Evolutionary conservation across 2,113 vertebrate species (phyloP).

Genomic region (Argyrosomus japonicus): DNA sequence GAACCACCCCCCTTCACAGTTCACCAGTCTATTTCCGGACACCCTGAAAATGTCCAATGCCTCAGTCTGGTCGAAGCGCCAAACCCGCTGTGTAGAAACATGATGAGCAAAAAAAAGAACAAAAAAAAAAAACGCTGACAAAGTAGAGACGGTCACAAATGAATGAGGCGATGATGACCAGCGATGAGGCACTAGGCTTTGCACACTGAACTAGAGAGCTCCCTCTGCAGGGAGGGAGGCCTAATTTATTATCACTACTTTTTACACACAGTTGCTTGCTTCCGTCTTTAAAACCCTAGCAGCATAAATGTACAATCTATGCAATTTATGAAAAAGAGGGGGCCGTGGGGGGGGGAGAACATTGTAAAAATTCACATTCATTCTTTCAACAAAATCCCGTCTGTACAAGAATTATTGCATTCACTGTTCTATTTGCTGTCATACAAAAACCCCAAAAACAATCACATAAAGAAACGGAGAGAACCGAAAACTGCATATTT

Average conservation of each 20-base stretch:
- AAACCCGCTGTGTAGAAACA: not conserved
- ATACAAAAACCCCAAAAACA: slow-evolving; percentile 59
- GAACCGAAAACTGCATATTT: slow-evolving; percentile 70
- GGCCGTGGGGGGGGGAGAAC: not conserved
- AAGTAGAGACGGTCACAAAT: slow-evolving; percentile 25
- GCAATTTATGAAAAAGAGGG: slow-evolving; percentile 48
- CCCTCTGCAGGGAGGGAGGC: slow-evolving; percentile 67
- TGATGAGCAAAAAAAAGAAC: not conserved
- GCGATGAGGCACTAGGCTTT: slow-evolving; percentile 74
- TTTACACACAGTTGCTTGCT: slow-evolving; percentile 62
- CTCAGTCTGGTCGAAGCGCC: slow-evolving; percentile 26
- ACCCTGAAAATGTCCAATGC: slow-evolving; percentile 18
- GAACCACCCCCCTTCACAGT: slow-evolving; percentile 32
- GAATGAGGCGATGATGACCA: slow-evolving; percentile 41
- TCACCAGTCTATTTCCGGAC: slow-evolving; percentile 20
- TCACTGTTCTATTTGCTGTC: slow-evolving; percentile 75
- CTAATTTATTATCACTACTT: slow-evolving; percentile 71
- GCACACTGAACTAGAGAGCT: slow-evolving; percentile 65
- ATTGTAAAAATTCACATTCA: slow-evolving; percentile 82
- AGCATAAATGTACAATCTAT: slow-evolving; percentile 80
- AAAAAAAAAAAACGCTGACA: not conserved
- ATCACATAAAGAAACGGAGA: slow-evolving; percentile 55
- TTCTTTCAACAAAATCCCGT: slow-evolving; percentile 73
- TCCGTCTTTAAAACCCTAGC: slow-evolving; percentile 68
- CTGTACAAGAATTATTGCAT: slow-evolving; percentile 84